phyloP scores from a whole-genome alignment of 2,888 invertebrate genomes.

The Diachrysia chrysitis region DNA sequence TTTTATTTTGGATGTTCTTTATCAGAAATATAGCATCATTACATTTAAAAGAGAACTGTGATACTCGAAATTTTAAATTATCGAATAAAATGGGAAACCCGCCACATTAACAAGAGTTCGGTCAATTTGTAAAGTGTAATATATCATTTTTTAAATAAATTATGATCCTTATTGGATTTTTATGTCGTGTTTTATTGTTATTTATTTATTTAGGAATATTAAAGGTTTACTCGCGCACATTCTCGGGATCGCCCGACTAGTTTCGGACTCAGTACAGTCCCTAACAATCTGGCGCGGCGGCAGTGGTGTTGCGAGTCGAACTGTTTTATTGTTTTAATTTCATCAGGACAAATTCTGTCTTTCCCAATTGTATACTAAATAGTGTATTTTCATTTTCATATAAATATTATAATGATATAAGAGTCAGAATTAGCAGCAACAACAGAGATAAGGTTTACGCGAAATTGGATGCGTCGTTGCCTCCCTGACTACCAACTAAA shows the following conservation, averaged over 20 bases:
- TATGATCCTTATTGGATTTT: constrained; percentile 87
- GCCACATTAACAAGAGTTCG: constrained; percentile 77
- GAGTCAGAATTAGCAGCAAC: constrained; percentile 67
- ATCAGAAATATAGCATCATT: constrained; percentile 53
- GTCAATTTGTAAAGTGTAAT: constrained; percentile 89
- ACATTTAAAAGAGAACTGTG: constrained; percentile 58
- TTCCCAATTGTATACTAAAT: background rate
- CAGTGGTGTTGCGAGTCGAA: too few relatives aligned
- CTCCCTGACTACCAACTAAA: constrained; percentile 59
- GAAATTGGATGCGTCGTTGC: constrained; percentile 74
- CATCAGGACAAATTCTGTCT: background rate
- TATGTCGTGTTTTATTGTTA: constrained; percentile 76
- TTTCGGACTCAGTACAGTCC: too few relatives aligned
- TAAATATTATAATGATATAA: background rate
- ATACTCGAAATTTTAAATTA: constrained; percentile 60
- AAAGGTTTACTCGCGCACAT: too few relatives aligned
- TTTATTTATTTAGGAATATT: too few relatives aligned
- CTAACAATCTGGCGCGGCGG: too few relatives aligned
- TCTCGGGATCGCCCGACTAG: too few relatives aligned
- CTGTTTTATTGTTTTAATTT: constrained; percentile 69
- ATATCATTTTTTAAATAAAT: constrained; percentile 87
- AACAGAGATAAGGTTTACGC: constrained; percentile 76
- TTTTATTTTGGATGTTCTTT: constrained; percentile 58
- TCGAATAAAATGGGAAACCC: constrained; percentile 60
- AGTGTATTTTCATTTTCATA: background rate